Percentiles rank a stretch among this genome's conserved stretches.
These are phyloP conservation scores for Dicrurus megarhynchus DNA, from an alignment of 2,113 vertebrate species.

Conservation along the genomic window DNA sequence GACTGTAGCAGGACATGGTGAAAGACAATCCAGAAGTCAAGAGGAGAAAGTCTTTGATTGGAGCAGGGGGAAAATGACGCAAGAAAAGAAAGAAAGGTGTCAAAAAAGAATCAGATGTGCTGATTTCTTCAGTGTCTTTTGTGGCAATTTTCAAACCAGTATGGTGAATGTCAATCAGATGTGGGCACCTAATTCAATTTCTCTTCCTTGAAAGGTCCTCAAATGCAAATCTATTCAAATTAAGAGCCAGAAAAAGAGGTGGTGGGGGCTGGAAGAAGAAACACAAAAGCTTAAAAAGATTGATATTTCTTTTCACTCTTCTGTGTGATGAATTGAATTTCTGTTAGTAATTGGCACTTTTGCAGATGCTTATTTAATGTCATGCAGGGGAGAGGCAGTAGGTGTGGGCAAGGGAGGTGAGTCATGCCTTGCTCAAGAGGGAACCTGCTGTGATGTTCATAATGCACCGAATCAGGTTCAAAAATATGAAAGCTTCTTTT, in stretches of 20 bases:
- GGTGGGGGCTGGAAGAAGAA: neutral
- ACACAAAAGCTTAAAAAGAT: conserved; percentile 10
- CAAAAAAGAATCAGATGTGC: neutral
- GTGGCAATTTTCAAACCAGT: neutral
- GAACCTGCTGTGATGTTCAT: conserved; percentile 31
- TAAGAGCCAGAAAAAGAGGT: neutral
- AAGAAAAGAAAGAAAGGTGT: neutral
- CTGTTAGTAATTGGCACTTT: conserved; percentile 6
- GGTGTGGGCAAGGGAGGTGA: conserved; percentile 38
- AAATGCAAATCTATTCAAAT: conserved; percentile 25
- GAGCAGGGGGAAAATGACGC: neutral
- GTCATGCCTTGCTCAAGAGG: conserved; percentile 8
- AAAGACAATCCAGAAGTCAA: neutral
- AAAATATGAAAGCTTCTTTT: neutral
- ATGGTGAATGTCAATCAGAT: neutral
- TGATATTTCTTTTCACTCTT: conserved; percentile 28
- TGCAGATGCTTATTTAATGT: conserved; percentile 25
- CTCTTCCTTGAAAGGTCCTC: neutral
- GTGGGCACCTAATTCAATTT: neutral
- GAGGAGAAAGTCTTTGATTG: neutral
- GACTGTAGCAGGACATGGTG: neutral
- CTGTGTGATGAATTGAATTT: conserved; percentile 6
- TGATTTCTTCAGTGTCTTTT: neutral
- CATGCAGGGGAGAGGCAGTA: conserved; percentile 3
- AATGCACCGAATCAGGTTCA: neutral